Base-by-base conservation (phyloP, 2,113 vertebrate genomes). In the Syngnathus typhle region DNA sequence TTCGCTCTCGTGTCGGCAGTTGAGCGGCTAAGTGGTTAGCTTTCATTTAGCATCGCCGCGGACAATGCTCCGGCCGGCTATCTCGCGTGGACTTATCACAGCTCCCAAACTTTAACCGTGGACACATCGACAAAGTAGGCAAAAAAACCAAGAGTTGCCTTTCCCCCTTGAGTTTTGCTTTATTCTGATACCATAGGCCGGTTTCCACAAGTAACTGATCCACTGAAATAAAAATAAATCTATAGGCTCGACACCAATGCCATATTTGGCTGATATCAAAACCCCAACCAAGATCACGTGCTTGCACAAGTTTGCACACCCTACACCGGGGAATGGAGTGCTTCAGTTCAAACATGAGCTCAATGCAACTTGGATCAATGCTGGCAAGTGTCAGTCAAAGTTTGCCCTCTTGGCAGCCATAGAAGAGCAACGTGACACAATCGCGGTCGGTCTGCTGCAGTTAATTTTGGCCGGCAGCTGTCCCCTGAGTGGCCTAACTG, bases 391-490 rank as follows among this genome's bases (percentile, higher is more conserved):
- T 51, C 37, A 0, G 7, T 10, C 10, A 15, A 43, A 12, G 6
- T 43, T 61, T 23, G 38, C 6, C 15, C 23, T 39, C 71, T 59
- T 39, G 61, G 54, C 52, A 6, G 55, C 2, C 44, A 77, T 54
- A 82, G 78, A 84, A 83, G 80, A 74, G 23, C 13, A 72, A 72
- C 43, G 43, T 81, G 82, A 88, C 74, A 75, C 73, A 75, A 75
- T 65, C 61, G 64, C 71, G 44, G 73, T 83, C 71, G 44, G 73
- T 83, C 80, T 85, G 67, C 60, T 60, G 64, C 55, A 2, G 88
- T 88, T 88, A 86, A 88, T 75, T 89, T 83, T 84, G 86, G 77
- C 67, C 64, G 6, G 68, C 85, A 87, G 86, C 84, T 89, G 89
- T 87, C 75, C 56, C 27, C 63, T 65, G 39, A 37, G 32, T 59